These are phyloP conservation scores for Xestia c-nigrum DNA, from an alignment of 2,888 invertebrate species.

Conservation along the genomic window DNA sequence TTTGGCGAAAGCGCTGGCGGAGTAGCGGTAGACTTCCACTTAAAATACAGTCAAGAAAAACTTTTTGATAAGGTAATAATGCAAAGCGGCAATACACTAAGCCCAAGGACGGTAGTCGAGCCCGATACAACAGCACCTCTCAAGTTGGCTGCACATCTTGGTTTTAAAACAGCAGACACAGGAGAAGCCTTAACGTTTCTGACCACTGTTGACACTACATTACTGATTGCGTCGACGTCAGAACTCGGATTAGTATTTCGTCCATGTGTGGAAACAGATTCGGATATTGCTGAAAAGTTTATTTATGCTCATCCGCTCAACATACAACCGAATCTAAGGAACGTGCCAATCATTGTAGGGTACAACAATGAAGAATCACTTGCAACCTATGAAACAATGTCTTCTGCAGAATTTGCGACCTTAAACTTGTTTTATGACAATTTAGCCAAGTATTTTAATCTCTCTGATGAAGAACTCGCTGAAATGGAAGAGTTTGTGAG, in stretches of 20 bases:
- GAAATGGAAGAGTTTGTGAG: constrained; percentile 69
- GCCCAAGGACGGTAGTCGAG: constrained; percentile 62
- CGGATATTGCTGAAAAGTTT: constrained; percentile 68
- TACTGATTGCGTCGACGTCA: constrained; percentile 71
- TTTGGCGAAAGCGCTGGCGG: constrained; percentile 80
- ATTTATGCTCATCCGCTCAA: constrained; percentile 71
- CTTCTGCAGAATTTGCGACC: constrained; percentile 52
- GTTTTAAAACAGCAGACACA: constrained; percentile 67
- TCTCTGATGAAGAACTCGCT: constrained; percentile 59
- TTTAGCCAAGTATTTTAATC: constrained; percentile 65
- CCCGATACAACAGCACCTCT: constrained; percentile 69
- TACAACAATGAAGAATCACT: constrained; percentile 70
- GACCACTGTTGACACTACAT: constrained; percentile 65
- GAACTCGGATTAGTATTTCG: constrained; percentile 62
- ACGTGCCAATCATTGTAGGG: constrained; percentile 71
- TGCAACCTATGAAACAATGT: constrained; percentile 37
- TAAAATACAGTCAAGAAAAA: constrained; percentile 72
- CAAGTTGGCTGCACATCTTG: constrained; percentile 72
- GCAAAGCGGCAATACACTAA: constrained; percentile 74
- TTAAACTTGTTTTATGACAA: constrained; percentile 58
- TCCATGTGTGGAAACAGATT: constrained; percentile 75
- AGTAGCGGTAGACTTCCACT: constrained; percentile 73
- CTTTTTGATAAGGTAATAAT: constrained; percentile 76
- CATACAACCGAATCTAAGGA: constrained; percentile 57
- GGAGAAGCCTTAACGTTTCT: constrained; percentile 75